phyloP scores from a whole-genome alignment of 2,797 vertebrate genomes.

The Phataginus tricuspis region DNA sequence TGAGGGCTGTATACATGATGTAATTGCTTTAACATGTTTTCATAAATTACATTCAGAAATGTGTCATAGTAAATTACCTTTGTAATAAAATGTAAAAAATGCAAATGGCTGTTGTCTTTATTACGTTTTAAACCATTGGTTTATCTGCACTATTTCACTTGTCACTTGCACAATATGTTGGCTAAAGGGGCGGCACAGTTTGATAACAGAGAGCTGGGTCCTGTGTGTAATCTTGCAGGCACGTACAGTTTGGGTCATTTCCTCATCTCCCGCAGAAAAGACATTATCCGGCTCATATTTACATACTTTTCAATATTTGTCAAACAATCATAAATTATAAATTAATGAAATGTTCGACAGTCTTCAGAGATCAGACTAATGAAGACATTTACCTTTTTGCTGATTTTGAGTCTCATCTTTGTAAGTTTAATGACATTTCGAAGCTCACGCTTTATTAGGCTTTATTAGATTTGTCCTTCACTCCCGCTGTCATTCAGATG shows the following conservation, averaged over 20 bases:
- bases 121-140: conserved; percentile 98
- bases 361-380: conserved; percentile 97
- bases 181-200: conserved; percentile 95
- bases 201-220: conserved; percentile 94
- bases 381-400: conserved; percentile 95
- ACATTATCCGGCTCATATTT: conserved; percentile 99
- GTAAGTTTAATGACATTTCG: conserved; percentile 95
- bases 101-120: conserved; percentile 95
- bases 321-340: conserved; percentile 99
- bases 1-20: conserved; percentile 86
- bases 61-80: conserved; percentile 93
- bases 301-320: conserved; percentile 99
- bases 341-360: conserved; percentile 99
- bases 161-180: conserved; percentile 93
- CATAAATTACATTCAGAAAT: conserved; percentile 92
- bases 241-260: conserved; percentile 99
- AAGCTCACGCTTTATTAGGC: conserved; percentile 96
- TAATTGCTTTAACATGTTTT: conserved; percentile 92
- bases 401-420: conserved; percentile 92
- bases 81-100: conserved; percentile 96
- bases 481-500: conserved; percentile 93
- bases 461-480: conserved; percentile 94
- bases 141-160: conserved; percentile 99
- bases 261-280: conserved; percentile 99
- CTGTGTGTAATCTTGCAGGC: conserved; percentile 97